These are phyloP conservation scores for Archips xylosteana DNA, from an alignment of 2,888 invertebrate species.

Conservation along the genomic window DNA sequence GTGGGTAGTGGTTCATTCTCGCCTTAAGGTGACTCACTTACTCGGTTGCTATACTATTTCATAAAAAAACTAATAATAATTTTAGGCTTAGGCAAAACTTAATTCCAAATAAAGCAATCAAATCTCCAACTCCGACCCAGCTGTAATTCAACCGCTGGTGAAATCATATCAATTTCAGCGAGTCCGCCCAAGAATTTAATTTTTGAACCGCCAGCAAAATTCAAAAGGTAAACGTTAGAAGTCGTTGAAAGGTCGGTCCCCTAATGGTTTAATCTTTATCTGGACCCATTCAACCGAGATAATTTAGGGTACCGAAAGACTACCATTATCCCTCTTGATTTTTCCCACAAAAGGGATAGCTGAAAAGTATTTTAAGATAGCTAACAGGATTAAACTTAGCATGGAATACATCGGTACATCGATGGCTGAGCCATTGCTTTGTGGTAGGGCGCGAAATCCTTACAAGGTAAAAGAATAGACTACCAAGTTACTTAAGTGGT, in stretches of 20 bases:
- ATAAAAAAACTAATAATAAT: background rate
- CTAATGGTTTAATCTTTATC: slow-evolving; percentile 70
- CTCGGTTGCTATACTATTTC: too few species aligned
- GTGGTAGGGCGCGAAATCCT: background rate
- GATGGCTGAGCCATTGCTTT: slow-evolving; percentile 10
- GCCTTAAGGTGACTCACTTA: too few species aligned
- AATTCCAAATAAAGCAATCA: background rate
- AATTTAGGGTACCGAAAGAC: slow-evolving; percentile 63
- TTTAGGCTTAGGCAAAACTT: background rate
- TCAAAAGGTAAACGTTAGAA: slow-evolving; percentile 47
- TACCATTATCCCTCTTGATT: slow-evolving; percentile 55
- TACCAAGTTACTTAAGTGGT: too few species aligned
- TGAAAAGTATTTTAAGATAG: slow-evolving; percentile 52
- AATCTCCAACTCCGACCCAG: background rate
- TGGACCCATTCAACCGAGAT: slow-evolving; percentile 60
- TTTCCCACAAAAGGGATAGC: slow-evolving; percentile 56
- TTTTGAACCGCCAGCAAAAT: slow-evolving; percentile 32
- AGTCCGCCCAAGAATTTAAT: slow-evolving; percentile 11
- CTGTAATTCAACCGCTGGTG: background rate
- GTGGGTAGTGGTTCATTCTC: too few species aligned
- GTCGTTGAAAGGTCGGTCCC: slow-evolving; percentile 45
- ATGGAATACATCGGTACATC: slow-evolving; percentile 56
- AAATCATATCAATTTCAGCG: slow-evolving; percentile 19
- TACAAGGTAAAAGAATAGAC: too few species aligned
- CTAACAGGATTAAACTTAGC: slow-evolving; percentile 45